Evolutionary conservation across 2,888 invertebrate genomes (phyloP).

Genomic region (Salticus scenicus): DNA sequence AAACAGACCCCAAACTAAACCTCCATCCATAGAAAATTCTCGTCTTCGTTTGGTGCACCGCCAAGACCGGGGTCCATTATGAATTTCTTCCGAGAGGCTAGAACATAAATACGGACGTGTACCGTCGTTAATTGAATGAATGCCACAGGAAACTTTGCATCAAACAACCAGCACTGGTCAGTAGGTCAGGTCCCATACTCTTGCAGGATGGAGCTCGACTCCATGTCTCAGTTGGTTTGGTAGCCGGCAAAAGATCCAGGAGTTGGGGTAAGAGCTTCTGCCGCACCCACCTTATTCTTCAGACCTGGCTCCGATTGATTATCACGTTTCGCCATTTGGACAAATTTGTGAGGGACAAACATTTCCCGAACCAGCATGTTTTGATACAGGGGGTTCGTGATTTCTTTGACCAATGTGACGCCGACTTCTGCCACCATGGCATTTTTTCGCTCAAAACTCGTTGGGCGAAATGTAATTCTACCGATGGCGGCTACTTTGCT

Average conservation of each 20-base stretch:
- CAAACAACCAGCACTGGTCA: too few species aligned
- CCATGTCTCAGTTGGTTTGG: conserved; percentile 5
- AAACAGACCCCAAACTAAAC: background rate
- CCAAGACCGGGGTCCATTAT: too few species aligned
- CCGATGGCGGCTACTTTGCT: background rate
- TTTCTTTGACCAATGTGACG: background rate
- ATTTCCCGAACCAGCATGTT: background rate
- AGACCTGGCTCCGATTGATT: background rate
- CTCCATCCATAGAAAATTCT: background rate
- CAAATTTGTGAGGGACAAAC: background rate
- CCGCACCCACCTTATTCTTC: background rate
- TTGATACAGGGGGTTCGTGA: background rate
- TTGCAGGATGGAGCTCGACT: background rate
- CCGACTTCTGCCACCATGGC: background rate
- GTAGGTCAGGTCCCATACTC: background rate
- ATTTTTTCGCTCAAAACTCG: background rate
- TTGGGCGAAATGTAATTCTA: background rate
- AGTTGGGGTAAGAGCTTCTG: background rate
- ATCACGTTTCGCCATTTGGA: background rate
- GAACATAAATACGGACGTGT: background rate
- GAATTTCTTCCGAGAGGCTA: background rate
- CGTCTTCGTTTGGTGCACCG: background rate
- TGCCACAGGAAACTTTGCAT: too few species aligned
- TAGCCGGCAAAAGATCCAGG: background rate
- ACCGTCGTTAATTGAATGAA: background rate